Conservation (phyloP, 2,797 vertebrate genomes). For the Thalassophryne amazonica region DNA sequence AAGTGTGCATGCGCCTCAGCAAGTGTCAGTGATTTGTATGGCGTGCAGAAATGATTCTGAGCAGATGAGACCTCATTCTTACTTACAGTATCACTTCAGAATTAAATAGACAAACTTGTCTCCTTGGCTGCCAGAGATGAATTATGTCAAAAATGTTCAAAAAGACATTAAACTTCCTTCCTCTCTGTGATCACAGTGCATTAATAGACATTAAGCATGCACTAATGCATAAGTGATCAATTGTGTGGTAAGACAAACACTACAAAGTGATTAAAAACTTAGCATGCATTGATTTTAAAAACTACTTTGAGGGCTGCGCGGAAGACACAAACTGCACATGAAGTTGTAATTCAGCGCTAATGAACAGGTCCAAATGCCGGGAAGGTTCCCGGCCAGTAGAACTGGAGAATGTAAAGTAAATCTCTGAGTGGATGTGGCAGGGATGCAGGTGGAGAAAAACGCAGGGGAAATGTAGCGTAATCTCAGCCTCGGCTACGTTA, state of each 20-base stretch:
- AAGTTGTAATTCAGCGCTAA: slow-evolving; percentile 51
- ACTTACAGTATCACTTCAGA: slow-evolving; percentile 18
- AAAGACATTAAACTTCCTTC: slow-evolving; percentile 63
- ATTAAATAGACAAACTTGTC: slow-evolving; percentile 44
- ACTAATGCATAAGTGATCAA: slow-evolving; percentile 73
- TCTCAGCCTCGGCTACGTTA: slow-evolving; percentile 68
- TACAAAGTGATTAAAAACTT: slow-evolving; percentile 71
- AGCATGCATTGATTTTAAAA: slow-evolving; percentile 67
- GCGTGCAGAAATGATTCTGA: slow-evolving; percentile 11
- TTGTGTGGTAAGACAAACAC: slow-evolving; percentile 62
- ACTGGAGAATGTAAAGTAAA: slow-evolving; percentile 44
- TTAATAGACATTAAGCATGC: slow-evolving; percentile 76
- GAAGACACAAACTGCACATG: slow-evolving; percentile 34
- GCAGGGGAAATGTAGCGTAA: slow-evolving; percentile 73
- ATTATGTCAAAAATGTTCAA: slow-evolving; percentile 50
- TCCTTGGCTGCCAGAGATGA: slow-evolving; percentile 44
- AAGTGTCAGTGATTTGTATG: slow-evolving; percentile 18
- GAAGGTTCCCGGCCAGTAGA: slow-evolving; percentile 36
- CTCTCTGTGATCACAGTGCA: slow-evolving; percentile 63
- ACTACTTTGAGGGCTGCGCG: slow-evolving; percentile 58
- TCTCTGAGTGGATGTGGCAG: slow-evolving; percentile 49
- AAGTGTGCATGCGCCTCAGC: slow-evolving; percentile 10
- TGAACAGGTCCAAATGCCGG: slow-evolving; percentile 38
- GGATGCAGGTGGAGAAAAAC: slow-evolving; percentile 62
- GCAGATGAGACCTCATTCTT: slow-evolving; percentile 34